Base-by-base conservation (phyloP, 2,888 invertebrate genomes). In the Pteria penguin region DNA sequence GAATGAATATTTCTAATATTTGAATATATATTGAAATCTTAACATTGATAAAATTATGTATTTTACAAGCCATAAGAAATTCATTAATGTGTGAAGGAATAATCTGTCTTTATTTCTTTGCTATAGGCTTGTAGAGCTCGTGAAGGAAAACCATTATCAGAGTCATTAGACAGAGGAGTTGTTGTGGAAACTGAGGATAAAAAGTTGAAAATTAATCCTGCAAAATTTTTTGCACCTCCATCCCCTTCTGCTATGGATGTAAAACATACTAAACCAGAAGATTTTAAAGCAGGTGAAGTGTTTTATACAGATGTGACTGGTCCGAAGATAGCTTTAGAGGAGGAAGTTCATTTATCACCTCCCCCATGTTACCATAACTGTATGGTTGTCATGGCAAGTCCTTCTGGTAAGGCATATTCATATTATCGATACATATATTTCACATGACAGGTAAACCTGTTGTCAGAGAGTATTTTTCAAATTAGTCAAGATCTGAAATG, bases 321-420 rank as follows among this genome's bases (percentile, higher is more conserved):
- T 22, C 27, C 26, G 14, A 55, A 31, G 31, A 36, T 62, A 4
- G 14, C 29, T 27, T 22, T 65, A 29, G 72, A 72, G 58, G 65
- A 72, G 2, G 65, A 65, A 22, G 45, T 72, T 22, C 22, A 36
- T 24, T 18, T 72, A 24, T 63, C 55, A 0, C 65, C 63, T n/a
- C 63, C 72, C 4, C 57, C 65, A 31, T 72, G 72, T 32, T 29
- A 55, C 14, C 54, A 72, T 32, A 65, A 72, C 45, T 65, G 54
- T n/a, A 32, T 72, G 11, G 58, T 72, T 22, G 65, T 72, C 54
- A 65, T 72, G 65, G 72, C 72, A 1, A 72, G 63, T 36, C 72
- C 72, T 5, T 63, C 72, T 63, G 72, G 72, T 72, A 63, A 32
- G 11, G 14, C 11, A 22, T 57, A 18, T 24, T 22, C 22, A 11